A percentile compares a stretch with the other conserved stretches of the same genome.
These are phyloP conservation scores for Acromyrmex heyeri DNA, from an alignment of 1,140 invertebrate species.

Conservation along the genomic window DNA sequence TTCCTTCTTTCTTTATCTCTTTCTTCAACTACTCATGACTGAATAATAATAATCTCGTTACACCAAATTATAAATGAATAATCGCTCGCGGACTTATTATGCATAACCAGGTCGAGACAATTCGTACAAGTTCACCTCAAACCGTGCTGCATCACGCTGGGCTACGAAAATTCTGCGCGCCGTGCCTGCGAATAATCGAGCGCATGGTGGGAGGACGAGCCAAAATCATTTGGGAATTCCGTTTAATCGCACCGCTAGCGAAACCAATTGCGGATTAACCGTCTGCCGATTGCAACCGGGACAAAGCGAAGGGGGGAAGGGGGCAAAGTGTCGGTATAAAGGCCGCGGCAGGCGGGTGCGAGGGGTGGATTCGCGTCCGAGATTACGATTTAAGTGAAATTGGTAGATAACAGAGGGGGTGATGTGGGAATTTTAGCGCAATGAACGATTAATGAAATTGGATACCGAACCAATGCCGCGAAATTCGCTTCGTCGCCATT, in stretches of 20 bases:
- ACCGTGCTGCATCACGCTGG: not conserved
- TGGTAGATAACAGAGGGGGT: constrained; percentile 41
- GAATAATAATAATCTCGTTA: constrained; percentile 24
- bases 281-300: constrained; percentile 45
- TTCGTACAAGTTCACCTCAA: not conserved
- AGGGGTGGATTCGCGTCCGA: constrained; percentile 63
- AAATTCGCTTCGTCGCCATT: constrained; percentile 63
- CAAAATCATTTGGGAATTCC: constrained; percentile 67
- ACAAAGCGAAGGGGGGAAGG: constrained; percentile 58
- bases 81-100: constrained; percentile 15
- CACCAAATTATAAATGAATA: not conserved
- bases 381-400: constrained; percentile 77
- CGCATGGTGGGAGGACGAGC: not conserved
- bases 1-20: constrained; percentile 23
- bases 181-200: constrained; percentile 46
- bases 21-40: not conserved
- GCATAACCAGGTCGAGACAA: constrained; percentile 14
- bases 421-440: constrained; percentile 51
- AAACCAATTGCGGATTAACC: constrained; percentile 74
- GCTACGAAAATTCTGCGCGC: constrained; percentile 32
- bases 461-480: constrained; percentile 55
- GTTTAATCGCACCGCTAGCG: constrained; percentile 61
- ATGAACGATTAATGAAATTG: constrained; percentile 78
- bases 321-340: constrained; percentile 44
- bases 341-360: constrained; percentile 20